Conservation (phyloP, 2,113 vertebrate species). For the Aegithalos caudatus region DNA sequence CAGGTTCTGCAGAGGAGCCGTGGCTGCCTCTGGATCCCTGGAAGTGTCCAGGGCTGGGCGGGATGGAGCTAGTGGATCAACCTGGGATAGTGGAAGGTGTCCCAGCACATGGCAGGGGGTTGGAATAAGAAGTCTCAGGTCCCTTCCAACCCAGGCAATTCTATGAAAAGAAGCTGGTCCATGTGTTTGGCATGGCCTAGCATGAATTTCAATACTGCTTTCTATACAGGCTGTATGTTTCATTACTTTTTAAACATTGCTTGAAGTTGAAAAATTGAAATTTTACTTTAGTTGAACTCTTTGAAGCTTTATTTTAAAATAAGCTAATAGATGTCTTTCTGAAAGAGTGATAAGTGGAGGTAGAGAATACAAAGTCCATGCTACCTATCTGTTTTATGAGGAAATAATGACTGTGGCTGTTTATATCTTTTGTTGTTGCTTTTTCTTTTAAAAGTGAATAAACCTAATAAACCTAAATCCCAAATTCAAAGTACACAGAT, state of each 20-base stretch:
- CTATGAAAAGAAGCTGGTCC: background rate
- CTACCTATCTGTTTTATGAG: background rate
- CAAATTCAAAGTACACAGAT: background rate
- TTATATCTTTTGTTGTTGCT: background rate
- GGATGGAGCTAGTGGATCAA: accelerated
- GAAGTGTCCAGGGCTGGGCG: background rate
- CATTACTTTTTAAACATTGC: background rate
- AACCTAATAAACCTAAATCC: background rate
- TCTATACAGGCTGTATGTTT: background rate
- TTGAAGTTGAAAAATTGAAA: background rate
- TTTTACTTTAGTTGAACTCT: background rate
- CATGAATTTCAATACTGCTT: background rate
- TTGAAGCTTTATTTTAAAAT: background rate
- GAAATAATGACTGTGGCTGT: background rate
- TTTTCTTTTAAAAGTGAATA: background rate
- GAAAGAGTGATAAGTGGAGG: background rate
- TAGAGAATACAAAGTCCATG: background rate
- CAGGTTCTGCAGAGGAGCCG: background rate
- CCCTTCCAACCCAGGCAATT: background rate
- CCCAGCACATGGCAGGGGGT: background rate
- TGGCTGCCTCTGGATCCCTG: background rate
- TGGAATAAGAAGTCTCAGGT: background rate
- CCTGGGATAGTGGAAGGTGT: background rate
- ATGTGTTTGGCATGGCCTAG: background rate
- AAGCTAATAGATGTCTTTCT: background rate